A percentile compares a stretch with the other conserved stretches of the same genome.
These are phyloP conservation scores for Drosophila kanapiae DNA, from an alignment of 1,140 invertebrate genomes.

Conservation along the genomic window DNA sequence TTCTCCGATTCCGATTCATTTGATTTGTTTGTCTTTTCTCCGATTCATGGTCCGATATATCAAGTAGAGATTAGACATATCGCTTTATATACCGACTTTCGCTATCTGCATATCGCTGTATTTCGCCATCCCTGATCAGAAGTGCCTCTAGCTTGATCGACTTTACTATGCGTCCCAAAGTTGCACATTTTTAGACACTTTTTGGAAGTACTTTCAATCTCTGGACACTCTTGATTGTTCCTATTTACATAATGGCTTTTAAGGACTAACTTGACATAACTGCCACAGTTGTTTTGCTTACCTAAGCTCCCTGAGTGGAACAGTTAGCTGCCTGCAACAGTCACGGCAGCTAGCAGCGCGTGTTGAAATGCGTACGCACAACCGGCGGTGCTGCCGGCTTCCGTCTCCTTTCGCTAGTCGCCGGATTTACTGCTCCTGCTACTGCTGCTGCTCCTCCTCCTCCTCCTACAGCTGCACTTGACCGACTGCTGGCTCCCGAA, in stretches of 20 bases:
- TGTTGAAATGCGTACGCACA: conserved; percentile 71
- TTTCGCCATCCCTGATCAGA: too few species aligned
- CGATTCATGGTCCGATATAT: too few species aligned
- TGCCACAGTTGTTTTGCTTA: not conserved
- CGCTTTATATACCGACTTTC: too few species aligned
- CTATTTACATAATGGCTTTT: too few species aligned
- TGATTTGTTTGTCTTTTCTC: too few species aligned
- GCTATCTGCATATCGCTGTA: too few species aligned
- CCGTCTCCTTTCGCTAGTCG: conserved; percentile 45
- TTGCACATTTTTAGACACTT: not conserved
- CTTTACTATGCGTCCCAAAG: not conserved
- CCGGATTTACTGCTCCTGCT: not conserved
- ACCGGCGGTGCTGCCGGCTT: conserved; percentile 61
- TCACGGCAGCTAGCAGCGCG: conserved; percentile 52
- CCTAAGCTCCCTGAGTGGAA: conserved; percentile 34
- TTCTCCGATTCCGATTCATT: too few species aligned
- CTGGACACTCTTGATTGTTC: too few species aligned
- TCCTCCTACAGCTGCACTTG: not conserved
- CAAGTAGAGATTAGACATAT: too few species aligned
- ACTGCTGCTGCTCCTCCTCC: not conserved
- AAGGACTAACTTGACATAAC: too few species aligned
- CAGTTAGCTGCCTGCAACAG: too few species aligned
- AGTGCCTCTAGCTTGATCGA: not conserved
- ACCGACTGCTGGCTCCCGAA: conserved; percentile 13
- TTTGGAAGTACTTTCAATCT: not conserved